Percentiles rank a stretch among this genome's conserved stretches.
Evolutionary conservation across 92 coral and sea anemone genomes (phyloP).

Genomic region (Palythoa grandis): DNA sequence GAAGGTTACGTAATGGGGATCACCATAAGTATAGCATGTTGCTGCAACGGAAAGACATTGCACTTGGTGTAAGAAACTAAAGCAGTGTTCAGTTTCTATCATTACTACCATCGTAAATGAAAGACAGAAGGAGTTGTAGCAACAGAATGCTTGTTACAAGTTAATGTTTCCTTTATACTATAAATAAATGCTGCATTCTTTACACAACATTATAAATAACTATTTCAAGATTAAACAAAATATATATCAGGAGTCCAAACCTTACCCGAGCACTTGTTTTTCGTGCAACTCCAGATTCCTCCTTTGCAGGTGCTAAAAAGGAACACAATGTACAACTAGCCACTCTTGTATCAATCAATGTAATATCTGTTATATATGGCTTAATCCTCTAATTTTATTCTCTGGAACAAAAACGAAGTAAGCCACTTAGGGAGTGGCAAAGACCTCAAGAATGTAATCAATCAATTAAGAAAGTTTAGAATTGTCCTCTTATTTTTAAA

Average conservation of each 20-base stretch:
- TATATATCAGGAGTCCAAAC: neutral
- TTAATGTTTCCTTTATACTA: neutral
- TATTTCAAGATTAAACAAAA: too few relatives aligned
- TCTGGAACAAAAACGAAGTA: neutral
- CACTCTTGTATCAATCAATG: too few relatives aligned
- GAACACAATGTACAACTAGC: neutral
- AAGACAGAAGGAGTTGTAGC: neutral
- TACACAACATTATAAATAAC: neutral
- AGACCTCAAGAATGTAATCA: too few relatives aligned
- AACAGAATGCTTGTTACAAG: neutral
- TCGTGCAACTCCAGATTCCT: constrained; percentile 63
- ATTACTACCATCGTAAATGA: neutral
- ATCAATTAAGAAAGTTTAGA: too few relatives aligned
- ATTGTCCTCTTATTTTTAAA: too few relatives aligned
- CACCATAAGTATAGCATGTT: constrained; percentile 81
- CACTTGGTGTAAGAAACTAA: neutral
- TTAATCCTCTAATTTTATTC: too few relatives aligned
- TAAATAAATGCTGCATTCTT: neutral
- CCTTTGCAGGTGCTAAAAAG: constrained; percentile 68
- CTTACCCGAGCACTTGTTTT: constrained; percentile 32
- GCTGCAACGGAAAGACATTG: constrained; percentile 34
- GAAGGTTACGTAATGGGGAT: constrained; percentile 75
- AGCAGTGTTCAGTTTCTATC: neutral
- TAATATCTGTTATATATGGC: too few relatives aligned
- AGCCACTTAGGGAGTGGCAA: neutral